Percentiles rank a stretch among this genome's conserved stretches.
These are phyloP conservation scores for Neomorphus geoffroyi DNA, from an alignment of 2,797 vertebrate species.

Conservation along the genomic window DNA sequence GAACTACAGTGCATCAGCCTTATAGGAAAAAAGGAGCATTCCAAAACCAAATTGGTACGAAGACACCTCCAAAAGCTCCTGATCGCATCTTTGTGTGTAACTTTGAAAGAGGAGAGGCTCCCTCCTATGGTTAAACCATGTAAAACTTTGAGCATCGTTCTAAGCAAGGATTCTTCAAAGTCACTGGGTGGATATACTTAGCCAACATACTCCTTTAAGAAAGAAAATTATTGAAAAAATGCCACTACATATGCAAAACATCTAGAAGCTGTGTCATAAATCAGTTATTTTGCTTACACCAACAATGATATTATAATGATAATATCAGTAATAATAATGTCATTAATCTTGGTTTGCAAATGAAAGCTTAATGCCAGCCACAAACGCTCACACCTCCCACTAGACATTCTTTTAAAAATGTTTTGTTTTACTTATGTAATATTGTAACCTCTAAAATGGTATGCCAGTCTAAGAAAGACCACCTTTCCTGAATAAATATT, in stretches of 20 bases:
- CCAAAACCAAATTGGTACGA: not conserved
- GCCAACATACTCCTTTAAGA: not conserved
- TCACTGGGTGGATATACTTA: not conserved
- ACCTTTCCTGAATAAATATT: not conserved
- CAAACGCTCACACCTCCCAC: not conserved
- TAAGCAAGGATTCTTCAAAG: not conserved
- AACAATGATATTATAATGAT: not conserved
- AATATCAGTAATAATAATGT: not conserved
- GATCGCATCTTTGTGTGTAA: not conserved
- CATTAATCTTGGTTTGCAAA: not conserved
- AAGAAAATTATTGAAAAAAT: not conserved
- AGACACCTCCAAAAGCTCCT: not conserved
- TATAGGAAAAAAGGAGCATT: accelerated
- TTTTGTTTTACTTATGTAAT: not conserved
- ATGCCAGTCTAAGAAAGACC: not conserved
- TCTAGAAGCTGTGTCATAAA: constrained; percentile 34
- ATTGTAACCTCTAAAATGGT: not conserved
- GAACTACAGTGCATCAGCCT: not conserved
- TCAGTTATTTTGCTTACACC: not conserved
- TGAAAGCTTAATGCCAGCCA: not conserved
- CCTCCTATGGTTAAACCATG: constrained; percentile 32
- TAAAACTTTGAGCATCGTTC: not conserved
- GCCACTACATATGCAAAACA: not conserved
- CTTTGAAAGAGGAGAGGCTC: constrained; percentile 43
- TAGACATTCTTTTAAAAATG: not conserved